Evolutionary conservation across 2,797 vertebrate genomes (phyloP).

Genomic region (Melanotaenia boesemani): DNA sequence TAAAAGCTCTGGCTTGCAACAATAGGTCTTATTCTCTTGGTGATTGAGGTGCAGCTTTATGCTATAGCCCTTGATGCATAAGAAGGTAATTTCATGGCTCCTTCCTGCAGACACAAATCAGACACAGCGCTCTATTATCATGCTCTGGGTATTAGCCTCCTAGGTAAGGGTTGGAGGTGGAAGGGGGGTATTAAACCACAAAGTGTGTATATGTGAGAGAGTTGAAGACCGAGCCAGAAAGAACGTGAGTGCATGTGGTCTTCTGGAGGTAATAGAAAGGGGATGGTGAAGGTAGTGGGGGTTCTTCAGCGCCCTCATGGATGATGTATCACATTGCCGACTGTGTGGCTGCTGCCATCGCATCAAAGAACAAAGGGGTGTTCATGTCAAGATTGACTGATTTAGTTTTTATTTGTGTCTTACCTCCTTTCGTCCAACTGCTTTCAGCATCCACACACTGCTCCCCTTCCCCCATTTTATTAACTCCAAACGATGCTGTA

Average conservation of each 20-base stretch:
- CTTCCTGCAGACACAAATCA: conserved; percentile 79
- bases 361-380: conserved; percentile 83
- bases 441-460: conserved; percentile 40
- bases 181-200: conserved; percentile 66
- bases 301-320: conserved; percentile 12
- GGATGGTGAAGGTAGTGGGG: conserved; percentile 20
- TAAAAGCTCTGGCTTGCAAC: conserved; percentile 63
- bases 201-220: conserved; percentile 50
- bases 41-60: conserved; percentile 75
- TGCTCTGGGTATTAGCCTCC: conserved; percentile 69
- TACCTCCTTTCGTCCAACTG: conserved; percentile 50
- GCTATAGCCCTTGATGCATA: conserved; percentile 64
- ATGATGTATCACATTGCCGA: conserved; percentile 67
- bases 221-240: conserved; percentile 32
- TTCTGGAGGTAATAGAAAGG: conserved; percentile 41
- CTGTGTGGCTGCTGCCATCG: conserved; percentile 68
- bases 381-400: conserved; percentile 83
- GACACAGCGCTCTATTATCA: conserved; percentile 79
- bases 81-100: conserved; percentile 81
- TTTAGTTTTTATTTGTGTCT: conserved; percentile 83
- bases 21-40: conserved; percentile 73
- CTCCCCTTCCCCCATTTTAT: conserved; percentile 52
- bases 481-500: conserved; percentile 47
- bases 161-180: conserved; percentile 60
- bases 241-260: conserved; percentile 55